A percentile compares a stretch with the other conserved stretches of the same genome.
Conservation (phyloP, 2,888 invertebrate genomes). For the Drepanosiphum platanoidis region DNA sequence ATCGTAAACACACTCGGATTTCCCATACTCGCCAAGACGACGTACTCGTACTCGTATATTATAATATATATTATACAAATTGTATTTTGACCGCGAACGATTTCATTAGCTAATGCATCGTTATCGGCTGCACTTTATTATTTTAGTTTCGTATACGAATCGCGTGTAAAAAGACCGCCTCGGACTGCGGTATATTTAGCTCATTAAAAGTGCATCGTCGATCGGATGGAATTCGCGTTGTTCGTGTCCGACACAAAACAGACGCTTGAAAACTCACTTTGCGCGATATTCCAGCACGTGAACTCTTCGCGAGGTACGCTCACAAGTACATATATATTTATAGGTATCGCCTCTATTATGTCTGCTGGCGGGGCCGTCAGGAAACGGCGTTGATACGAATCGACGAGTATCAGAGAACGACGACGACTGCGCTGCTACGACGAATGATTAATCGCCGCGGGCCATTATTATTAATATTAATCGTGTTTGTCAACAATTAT, state of each 20-base stretch:
- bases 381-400: conserved; percentile 6
- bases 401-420: not conserved
- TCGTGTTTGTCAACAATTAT: conserved; percentile 16
- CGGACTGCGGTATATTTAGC: too few species aligned
- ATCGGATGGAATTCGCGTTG: not conserved
- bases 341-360: not conserved
- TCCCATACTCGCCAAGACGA: too few species aligned
- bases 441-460: not conserved
- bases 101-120: too few species aligned
- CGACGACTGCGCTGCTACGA: too few species aligned
- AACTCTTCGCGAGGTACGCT: not conserved
- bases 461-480: conserved; percentile 29
- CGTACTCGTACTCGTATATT: too few species aligned
- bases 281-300: not conserved
- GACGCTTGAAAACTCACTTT: not conserved
- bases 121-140: too few species aligned
- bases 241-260: not conserved
- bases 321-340: not conserved
- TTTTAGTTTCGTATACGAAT: too few species aligned
- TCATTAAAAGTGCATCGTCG: too few species aligned
- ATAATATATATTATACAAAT: too few species aligned
- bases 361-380: not conserved
- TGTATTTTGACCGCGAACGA: too few species aligned
- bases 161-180: too few species aligned
- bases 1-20: too few species aligned